Evolutionary conservation across 2,797 vertebrate species (phyloP), one percentile per base, ranked within the genome.

Genomic region (Catamblyrhynchus diadema): DNA sequence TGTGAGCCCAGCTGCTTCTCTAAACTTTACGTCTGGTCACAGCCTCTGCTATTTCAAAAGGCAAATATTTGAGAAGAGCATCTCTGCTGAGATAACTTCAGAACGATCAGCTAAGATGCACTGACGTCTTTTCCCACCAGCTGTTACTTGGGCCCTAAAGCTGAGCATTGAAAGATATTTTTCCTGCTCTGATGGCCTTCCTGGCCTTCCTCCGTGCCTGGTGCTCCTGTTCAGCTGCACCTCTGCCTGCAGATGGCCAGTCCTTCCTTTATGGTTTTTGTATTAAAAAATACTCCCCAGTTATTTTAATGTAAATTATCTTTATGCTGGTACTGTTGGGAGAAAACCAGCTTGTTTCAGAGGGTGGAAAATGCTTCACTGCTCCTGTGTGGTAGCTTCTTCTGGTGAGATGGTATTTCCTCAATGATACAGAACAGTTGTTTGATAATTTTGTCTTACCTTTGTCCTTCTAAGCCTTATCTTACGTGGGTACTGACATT

Each of bases 321-420:
- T 78, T 83, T 35, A 17, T 20, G 12, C 2, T 12, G 12, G 25
- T 69, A 17, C 10, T 50, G 8, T 1, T 62, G 37, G 35, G n/a
- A 79, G 50, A 61, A 86, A 90, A 41, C 7, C 13, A 12, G 27
- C 4, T 3, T 0, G 0, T 66, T 75, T 86, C 62, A 70, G 62
- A 64, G 30, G 13, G 15, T 61, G 8, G 42, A 33, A 69, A 88
- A 27, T 1, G 2, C 2, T 30, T 51, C 22, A 7, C 24, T 47
- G 14, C 8, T 54, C 35, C 41, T 0, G 0, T 14, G 24, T 47
- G 20, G 24, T 20, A 27, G 12, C 30, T 41, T 25, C 54, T 42
- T n/a, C 71, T 28, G 5, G 14, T 69, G 35, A 78, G 33, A 32
- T 35, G 32, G 7, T 20, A 9, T 79, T 88, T 90, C 16, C 15